These are phyloP conservation scores for Oryzias woworae DNA, from an alignment of 2,113 vertebrate species.

Conservation along the genomic window DNA sequence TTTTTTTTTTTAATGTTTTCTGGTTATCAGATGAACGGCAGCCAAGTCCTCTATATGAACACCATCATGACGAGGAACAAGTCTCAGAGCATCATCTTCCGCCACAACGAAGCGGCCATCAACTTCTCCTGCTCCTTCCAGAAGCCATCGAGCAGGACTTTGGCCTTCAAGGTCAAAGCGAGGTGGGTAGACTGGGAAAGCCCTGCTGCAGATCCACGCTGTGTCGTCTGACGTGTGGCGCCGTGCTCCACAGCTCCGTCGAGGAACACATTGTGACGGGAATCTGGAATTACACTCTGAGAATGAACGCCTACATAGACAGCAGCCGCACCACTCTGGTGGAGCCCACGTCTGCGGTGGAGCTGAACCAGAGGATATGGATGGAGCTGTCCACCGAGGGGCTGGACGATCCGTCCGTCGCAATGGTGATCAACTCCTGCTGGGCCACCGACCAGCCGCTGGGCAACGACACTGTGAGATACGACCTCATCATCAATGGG, in stretches of 20 bases:
- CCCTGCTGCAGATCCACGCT: neutral
- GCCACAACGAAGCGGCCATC: constrained; percentile 1
- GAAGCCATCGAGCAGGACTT: neutral
- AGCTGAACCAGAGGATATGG: constrained; percentile 24
- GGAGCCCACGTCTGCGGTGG: neutral
- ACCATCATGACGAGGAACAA: constrained; percentile 1
- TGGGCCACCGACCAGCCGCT: constrained; percentile 22
- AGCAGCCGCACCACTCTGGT: neutral
- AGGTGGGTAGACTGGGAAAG: constrained; percentile 9
- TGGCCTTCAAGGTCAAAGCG: constrained; percentile 18
- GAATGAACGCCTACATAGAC: constrained; percentile 13
- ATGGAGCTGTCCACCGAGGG: constrained; percentile 16
- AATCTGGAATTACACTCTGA: constrained; percentile 29
- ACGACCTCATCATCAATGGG: constrained; percentile 28
- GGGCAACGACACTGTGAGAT: neutral
- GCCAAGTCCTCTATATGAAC: constrained; percentile 27
- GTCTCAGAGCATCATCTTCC: constrained; percentile 6
- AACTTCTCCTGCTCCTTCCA: constrained; percentile 34
- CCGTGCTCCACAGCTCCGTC: constrained; percentile 17
- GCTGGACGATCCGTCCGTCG: neutral
- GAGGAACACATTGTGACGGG: constrained; percentile 6
- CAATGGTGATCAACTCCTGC: constrained; percentile 21
- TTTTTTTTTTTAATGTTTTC: too few species aligned
- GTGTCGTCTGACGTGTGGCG: neutral
- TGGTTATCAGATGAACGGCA: constrained; percentile 10